Evolutionary conservation across 2,797 vertebrate species (phyloP).

Genomic region (Mallotus villosus): DNA sequence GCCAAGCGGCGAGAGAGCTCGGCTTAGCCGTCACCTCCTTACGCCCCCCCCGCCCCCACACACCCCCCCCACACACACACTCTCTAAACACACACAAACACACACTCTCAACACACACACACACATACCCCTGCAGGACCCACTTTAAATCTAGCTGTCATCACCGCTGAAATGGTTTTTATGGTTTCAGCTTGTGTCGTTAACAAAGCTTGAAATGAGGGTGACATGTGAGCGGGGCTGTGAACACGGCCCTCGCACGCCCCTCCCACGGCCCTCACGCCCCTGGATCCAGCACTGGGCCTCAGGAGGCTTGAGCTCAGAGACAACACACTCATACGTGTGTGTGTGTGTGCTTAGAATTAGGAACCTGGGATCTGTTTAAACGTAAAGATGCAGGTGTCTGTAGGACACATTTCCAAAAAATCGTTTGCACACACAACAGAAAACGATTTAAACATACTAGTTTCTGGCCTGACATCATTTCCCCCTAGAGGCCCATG

Average conservation of each 20-base stretch:
- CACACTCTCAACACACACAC: conserved; percentile 12
- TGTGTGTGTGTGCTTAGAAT: background rate
- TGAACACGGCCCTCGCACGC: conserved; percentile 31
- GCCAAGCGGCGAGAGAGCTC: conserved; percentile 29
- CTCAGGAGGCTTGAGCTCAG: conserved; percentile 19
- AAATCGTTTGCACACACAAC: too few relatives aligned
- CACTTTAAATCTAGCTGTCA: conserved; percentile 72
- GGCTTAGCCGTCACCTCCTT: conserved; percentile 41
- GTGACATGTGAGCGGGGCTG: conserved; percentile 47
- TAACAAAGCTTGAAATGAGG: conserved; percentile 65
- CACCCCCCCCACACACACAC: conserved; percentile 19
- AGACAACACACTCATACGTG: background rate
- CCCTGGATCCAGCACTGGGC: conserved; percentile 11
- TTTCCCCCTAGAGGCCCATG: too few relatives aligned
- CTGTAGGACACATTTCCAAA: too few relatives aligned
- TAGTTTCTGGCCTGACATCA: too few relatives aligned
- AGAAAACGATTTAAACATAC: too few relatives aligned
- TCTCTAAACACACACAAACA: conserved; percentile 19
- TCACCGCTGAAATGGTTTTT: conserved; percentile 59
- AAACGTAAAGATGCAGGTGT: too few relatives aligned
- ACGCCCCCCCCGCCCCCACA: conserved; percentile 12
- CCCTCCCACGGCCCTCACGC: background rate
- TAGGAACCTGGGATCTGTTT: background rate
- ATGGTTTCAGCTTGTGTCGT: conserved; percentile 58
- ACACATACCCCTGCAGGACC: conserved; percentile 47